Evolutionary conservation across 2,113 vertebrate species (phyloP), one percentile per base, ranked within the genome.

Genomic region (Carlito syrichta): DNA sequence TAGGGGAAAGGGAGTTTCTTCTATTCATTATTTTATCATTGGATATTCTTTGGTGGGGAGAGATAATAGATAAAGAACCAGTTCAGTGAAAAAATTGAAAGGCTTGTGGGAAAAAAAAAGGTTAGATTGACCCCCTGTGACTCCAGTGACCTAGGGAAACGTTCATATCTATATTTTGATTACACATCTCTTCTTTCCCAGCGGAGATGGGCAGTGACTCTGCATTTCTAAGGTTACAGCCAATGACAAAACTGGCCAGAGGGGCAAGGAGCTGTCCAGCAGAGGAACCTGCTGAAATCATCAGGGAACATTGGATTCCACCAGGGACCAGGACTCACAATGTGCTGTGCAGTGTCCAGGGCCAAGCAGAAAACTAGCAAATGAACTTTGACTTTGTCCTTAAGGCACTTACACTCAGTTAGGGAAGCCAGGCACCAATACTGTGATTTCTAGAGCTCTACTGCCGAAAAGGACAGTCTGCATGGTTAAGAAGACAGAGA

Each of bases 191-290:
- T 73, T 30, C 22, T 69, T 16, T n/a, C 30, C 35, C 40, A 50
- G 38, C 12, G 5, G 43, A 79, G 20, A 43, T 16, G 20, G 13
- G 13, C 27, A 22, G 20, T 60, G 78, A 63, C 78, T 79, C 20
- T 35, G 60, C 14, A 22, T 30, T 20, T 66, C 35, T 62, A 10
- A 79, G 81, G 23, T 45, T 52, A 48, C 8, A 7, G 7, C 60
- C n/a, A 63, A 14, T 10, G 56, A 90, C 11, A 68, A 52, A 73
- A 73, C 1, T 45, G 86, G 52, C 52, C 30, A 32, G 14, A 17
- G 62, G 20, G 58, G 10, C 3, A 20, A 22, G 87, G 89, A 91
- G 30, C 92, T 91, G 66, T 66, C 92, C 78, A 91, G 90, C 95
- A 86, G 38, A 48, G 87, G 23, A 50, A 84, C 32, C 84, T 92